Percentiles rank a stretch among this genome's conserved stretches.
phyloP scores from a whole-genome alignment of 2,113 vertebrate genomes.

The Cettia cetti region DNA sequence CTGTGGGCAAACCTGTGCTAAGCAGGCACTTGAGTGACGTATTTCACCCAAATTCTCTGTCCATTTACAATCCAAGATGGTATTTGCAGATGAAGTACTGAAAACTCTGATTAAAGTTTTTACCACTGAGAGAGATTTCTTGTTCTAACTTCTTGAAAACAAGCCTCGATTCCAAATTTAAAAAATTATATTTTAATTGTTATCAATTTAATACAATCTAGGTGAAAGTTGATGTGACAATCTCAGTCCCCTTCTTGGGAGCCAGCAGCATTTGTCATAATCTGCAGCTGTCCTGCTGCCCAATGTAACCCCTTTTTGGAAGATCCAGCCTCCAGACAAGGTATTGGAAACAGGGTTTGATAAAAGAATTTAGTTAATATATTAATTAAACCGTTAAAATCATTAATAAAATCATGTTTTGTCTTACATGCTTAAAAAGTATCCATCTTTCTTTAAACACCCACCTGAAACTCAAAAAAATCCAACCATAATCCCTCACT shows the following conservation, averaged over 20 bases:
- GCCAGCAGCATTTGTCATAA: not conserved
- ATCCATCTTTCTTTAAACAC: not conserved
- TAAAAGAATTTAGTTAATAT: not conserved
- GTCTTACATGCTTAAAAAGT: not conserved
- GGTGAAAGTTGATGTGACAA: not conserved
- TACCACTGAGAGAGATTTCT: not conserved
- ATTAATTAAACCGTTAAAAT: not conserved
- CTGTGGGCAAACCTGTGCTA: not conserved
- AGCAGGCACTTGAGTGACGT: not conserved
- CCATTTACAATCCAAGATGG: not conserved
- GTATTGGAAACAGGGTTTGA: accelerated
- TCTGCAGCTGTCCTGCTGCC: accelerated
- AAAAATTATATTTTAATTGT: not conserved
- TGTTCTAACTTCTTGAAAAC: not conserved
- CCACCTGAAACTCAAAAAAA: not conserved
- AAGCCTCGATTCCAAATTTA: not conserved
- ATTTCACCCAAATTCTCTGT: not conserved
- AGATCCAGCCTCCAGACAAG: not conserved
- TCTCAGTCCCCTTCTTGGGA: not conserved
- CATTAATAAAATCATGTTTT: not conserved
- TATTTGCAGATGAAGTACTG: not conserved
- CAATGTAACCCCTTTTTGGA: accelerated
- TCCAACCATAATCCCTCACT: not conserved
- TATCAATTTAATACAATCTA: not conserved
- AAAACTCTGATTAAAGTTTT: not conserved